These are phyloP conservation scores for Melanargia galathea DNA, from an alignment of 2,888 invertebrate species.

Conservation along the genomic window DNA sequence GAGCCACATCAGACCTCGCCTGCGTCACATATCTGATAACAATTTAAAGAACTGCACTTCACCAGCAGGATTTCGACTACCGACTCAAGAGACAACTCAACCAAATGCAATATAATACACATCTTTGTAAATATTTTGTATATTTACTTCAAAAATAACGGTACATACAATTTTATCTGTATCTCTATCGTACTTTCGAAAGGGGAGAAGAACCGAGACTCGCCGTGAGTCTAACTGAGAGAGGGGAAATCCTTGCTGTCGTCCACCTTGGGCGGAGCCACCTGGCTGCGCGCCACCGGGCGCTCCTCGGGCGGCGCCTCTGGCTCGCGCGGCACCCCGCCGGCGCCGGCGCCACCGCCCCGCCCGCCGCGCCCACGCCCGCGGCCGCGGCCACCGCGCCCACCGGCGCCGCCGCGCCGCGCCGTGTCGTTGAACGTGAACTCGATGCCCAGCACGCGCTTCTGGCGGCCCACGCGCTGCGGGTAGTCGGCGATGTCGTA, in stretches of 20 bases:
- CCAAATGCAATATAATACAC: constrained; percentile 78
- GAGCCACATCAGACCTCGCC: constrained; percentile 48
- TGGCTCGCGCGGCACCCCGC: constrained; percentile 61
- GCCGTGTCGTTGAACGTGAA: constrained; percentile 92
- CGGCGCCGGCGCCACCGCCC: constrained; percentile 68
- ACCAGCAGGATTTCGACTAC: constrained; percentile 49
- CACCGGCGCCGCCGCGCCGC: constrained; percentile 87
- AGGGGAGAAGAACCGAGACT: constrained; percentile 70
- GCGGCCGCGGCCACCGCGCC: constrained; percentile 86
- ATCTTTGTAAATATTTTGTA: constrained; percentile 81
- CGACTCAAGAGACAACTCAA: constrained; percentile 55
- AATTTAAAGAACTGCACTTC: constrained; percentile 45
- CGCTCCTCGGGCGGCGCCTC: constrained; percentile 65
- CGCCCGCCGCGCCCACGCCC: constrained; percentile 68
- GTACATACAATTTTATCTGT: constrained; percentile 82
- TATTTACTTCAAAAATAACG: constrained; percentile 83
- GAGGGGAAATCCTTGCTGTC: constrained; percentile 98
- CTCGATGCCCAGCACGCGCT: constrained; percentile 92
- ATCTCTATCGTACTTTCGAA: constrained; percentile 75
- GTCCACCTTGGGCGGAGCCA: constrained; percentile 92
- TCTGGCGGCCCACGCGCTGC: constrained; percentile 92
- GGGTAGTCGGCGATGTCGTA: constrained; percentile 90
- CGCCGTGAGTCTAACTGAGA: constrained; percentile 86
- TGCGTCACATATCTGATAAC: constrained; percentile 44
- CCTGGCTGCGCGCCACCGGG: constrained; percentile 57